These are phyloP conservation scores for Eueremaeus valkanovi DNA, from an alignment of 2,888 invertebrate species.

Conservation along the genomic window DNA sequence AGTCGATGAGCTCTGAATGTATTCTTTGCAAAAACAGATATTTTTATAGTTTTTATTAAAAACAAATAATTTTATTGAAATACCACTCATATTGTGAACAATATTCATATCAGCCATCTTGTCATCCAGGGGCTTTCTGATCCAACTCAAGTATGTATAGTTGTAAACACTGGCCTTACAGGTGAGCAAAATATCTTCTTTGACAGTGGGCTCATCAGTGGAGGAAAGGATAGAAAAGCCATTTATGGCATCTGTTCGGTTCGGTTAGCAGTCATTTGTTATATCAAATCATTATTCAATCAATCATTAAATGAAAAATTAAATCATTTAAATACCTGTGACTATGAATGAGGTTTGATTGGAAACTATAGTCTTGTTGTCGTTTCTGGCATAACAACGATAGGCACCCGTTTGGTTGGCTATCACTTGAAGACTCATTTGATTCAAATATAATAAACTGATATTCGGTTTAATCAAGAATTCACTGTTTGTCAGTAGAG, in stretches of 20 bases:
- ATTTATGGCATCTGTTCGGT: slow-evolving; percentile 55
- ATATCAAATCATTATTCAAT: neutral
- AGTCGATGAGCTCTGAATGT: slow-evolving; percentile 18
- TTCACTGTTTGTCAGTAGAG: neutral
- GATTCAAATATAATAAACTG: slow-evolving; percentile 11
- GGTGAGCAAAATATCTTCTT: slow-evolving; percentile 58
- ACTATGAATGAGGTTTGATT: slow-evolving; percentile 50
- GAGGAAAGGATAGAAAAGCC: slow-evolving; percentile 53
- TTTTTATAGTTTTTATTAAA: no score
- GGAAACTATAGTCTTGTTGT: slow-evolving; percentile 49
- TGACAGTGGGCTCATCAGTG: slow-evolving; percentile 54
- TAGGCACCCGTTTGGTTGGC: slow-evolving; percentile 50
- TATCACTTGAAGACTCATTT: slow-evolving; percentile 41
- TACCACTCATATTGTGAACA: slow-evolving; percentile 39
- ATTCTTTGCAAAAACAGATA: no score
- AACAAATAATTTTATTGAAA: neutral
- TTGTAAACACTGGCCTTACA: slow-evolving; percentile 61
- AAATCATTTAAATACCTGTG: slow-evolving; percentile 51
- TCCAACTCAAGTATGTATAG: slow-evolving; percentile 59
- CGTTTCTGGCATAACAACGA: slow-evolving; percentile 53
- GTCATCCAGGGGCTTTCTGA: neutral
- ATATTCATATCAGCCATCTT: neutral
- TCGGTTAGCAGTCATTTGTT: no score
- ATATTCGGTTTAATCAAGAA: neutral
- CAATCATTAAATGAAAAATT: neutral